Conservation (phyloP, 2,797 vertebrate species). For the Forpus xanthops region DNA sequence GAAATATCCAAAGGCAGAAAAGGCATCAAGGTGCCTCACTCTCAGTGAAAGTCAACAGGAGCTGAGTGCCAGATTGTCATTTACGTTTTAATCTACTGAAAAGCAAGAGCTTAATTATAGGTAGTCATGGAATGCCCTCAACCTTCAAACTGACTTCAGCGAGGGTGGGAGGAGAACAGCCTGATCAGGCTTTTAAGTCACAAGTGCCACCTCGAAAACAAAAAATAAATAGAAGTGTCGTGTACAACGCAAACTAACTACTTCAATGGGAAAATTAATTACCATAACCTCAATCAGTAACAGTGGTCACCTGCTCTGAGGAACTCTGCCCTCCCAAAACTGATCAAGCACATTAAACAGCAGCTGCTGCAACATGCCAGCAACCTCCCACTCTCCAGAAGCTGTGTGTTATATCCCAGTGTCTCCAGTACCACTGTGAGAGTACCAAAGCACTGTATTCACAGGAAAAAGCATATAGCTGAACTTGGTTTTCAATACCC, state of each 20-base stretch:
- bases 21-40: neutral
- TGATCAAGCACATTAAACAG: neutral
- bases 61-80: neutral
- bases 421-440: neutral
- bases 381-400: neutral
- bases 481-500: neutral
- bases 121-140: neutral
- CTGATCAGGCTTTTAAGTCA: neutral
- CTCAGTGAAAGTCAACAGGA: neutral
- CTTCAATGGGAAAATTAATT: neutral
- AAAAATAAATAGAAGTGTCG: neutral
- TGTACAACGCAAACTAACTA: neutral
- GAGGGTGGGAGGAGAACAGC: neutral
- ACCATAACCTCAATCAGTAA: neutral
- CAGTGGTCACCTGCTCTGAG: neutral
- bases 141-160: neutral
- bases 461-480: neutral
- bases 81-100: neutral
- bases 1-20: neutral
- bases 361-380: neutral
- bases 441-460: neutral
- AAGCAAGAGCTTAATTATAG: neutral
- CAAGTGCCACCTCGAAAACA: neutral
- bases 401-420: accelerated
- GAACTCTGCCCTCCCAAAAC: neutral